A percentile compares a stretch with the other conserved stretches of the same genome.
phyloP scores from a whole-genome alignment of 2,797 vertebrate genomes.

The Pseudochirops cupreus region DNA sequence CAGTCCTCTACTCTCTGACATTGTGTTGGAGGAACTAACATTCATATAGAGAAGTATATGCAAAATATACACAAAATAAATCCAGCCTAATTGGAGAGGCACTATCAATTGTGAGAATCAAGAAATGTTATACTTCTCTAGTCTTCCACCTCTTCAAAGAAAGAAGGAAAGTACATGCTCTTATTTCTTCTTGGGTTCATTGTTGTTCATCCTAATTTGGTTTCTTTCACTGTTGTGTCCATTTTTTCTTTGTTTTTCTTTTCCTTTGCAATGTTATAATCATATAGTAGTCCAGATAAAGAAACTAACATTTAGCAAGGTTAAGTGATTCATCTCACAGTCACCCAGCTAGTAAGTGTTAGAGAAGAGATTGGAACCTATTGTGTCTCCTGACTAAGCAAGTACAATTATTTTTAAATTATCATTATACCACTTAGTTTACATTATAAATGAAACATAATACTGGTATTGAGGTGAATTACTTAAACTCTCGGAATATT shows the following conservation, averaged over 20 bases:
- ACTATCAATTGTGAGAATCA: not conserved
- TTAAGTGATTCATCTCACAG: not conserved
- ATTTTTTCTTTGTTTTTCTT: not conserved
- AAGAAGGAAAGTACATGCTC: not conserved
- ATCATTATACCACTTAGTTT: not conserved
- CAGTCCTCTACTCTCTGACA: not conserved
- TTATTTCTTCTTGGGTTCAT: not conserved
- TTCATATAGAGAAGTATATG: not conserved
- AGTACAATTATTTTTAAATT: not conserved
- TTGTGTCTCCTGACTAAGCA: not conserved
- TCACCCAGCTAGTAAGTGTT: not conserved
- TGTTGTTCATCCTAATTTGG: not conserved
- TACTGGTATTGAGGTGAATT: constrained; percentile 5
- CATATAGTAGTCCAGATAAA: not conserved
- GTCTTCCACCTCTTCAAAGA: not conserved
- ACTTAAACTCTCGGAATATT: constrained; percentile 46
- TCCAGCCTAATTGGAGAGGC: not conserved
- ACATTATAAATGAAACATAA: not conserved
- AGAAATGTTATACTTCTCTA: not conserved
- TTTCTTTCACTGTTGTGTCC: not conserved
- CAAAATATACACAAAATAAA: not conserved
- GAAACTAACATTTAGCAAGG: not conserved
- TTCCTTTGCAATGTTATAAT: not conserved
- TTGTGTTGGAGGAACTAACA: not conserved
- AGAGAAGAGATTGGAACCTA: not conserved